Evolutionary conservation across 2,113 vertebrate species (phyloP).

Genomic region (Acrocephalus kingi): DNA sequence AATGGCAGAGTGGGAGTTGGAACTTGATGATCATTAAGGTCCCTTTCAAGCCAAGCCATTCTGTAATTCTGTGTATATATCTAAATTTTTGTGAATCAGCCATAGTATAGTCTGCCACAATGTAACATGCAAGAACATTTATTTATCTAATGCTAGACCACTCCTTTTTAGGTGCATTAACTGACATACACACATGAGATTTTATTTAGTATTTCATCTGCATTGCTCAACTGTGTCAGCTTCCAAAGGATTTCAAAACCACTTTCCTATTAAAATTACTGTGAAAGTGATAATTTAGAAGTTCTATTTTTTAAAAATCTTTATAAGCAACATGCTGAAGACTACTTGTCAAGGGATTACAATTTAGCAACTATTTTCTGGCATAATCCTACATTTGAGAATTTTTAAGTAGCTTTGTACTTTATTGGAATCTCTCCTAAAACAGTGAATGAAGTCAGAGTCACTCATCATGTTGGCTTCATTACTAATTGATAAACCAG

Average conservation of each 20-base stretch:
- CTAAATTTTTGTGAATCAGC: background rate
- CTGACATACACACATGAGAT: background rate
- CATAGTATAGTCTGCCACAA: background rate
- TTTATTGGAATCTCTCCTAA: conserved; percentile 84
- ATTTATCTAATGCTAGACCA: background rate
- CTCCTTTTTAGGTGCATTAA: background rate
- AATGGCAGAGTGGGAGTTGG: rapidly evolving
- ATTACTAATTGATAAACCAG: conserved; percentile 41
- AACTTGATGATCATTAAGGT: background rate
- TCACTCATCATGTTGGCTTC: conserved; percentile 77
- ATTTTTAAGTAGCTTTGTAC: conserved; percentile 86
- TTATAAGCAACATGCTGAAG: background rate
- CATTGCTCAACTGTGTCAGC: background rate
- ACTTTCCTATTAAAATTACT: background rate
- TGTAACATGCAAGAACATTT: background rate
- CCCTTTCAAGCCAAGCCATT: background rate
- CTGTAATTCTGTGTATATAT: background rate
- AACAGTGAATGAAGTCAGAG: conserved; percentile 82
- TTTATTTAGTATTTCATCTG: conserved; percentile 18
- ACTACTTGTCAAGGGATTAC: background rate
- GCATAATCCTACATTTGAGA: conserved; percentile 82
- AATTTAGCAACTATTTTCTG: conserved; percentile 65
- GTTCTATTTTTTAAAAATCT: background rate
- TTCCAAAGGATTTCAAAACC: background rate
- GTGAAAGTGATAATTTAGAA: background rate